These are phyloP conservation scores for Cebidichthys violaceus DNA, from an alignment of 2,113 vertebrate species.

Conservation along the genomic window DNA sequence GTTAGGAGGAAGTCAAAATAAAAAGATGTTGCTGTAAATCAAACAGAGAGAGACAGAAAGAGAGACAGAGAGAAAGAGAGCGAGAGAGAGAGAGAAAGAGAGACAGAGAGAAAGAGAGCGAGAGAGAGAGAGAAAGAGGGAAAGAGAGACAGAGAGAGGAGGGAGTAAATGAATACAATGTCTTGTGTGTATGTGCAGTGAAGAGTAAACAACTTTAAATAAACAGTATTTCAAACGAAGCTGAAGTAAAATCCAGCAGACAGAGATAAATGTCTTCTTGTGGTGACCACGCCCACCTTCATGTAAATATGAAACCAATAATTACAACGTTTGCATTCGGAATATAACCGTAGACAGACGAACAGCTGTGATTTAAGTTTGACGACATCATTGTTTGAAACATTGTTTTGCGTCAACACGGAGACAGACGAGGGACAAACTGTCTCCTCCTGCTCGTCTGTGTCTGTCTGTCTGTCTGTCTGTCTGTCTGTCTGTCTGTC, in stretches of 20 bases:
- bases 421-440: conserved; percentile 48
- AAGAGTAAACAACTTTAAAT: not conserved
- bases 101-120: too few relatives aligned
- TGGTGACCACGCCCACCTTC: too few relatives aligned
- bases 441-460: conserved; percentile 31
- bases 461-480: too few relatives aligned
- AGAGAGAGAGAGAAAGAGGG: too few relatives aligned
- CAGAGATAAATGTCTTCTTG: not conserved
- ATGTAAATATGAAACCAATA: too few relatives aligned
- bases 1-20: not conserved
- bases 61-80: too few relatives aligned
- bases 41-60: not conserved
- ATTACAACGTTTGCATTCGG: not conserved
- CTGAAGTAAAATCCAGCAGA: not conserved
- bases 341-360: not conserved
- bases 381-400: conserved; percentile 12
- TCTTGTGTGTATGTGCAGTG: not conserved
- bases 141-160: too few relatives aligned
- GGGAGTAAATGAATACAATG: too few relatives aligned
- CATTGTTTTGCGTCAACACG: not conserved
- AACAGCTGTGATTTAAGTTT: too few relatives aligned
- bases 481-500: not conserved
- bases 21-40: not conserved
- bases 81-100: too few relatives aligned
- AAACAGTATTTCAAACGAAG: not conserved